Conservation (phyloP, 2,113 vertebrate genomes). For the Globicephala melas region DNA sequence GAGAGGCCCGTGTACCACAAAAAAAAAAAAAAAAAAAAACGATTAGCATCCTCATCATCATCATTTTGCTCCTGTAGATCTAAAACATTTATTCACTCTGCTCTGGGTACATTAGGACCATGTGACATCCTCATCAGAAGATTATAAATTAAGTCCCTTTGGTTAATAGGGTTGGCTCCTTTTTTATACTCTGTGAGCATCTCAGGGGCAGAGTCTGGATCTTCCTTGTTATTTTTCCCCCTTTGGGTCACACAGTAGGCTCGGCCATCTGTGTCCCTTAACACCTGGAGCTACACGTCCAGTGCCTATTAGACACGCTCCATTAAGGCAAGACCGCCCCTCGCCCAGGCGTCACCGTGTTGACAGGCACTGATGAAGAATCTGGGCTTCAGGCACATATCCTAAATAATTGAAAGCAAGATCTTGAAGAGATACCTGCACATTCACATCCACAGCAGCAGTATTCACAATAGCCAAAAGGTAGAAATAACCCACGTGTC, state of each 20-base stretch:
- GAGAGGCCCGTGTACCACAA: too few species aligned
- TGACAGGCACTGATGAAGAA: neutral
- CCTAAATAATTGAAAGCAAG: neutral
- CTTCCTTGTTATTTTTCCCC: neutral
- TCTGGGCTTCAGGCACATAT: neutral
- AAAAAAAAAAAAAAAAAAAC: neutral
- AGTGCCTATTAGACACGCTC: neutral
- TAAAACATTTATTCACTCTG: neutral
- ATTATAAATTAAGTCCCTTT: neutral
- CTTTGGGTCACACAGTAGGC: neutral
- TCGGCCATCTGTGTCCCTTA: neutral
- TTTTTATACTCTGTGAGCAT: neutral
- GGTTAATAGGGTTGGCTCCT: neutral
- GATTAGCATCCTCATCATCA: accelerated
- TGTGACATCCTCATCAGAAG: neutral
- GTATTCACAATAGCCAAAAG: neutral
- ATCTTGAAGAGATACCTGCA: neutral
- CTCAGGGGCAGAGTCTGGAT: neutral
- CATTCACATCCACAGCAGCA: neutral
- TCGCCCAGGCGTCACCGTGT: neutral
- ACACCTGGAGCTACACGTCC: too few species aligned
- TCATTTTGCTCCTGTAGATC: neutral
- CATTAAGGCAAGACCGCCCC: neutral
- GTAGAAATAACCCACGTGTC: too few species aligned
- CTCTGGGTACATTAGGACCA: neutral